Evolutionary conservation across 2,797 vertebrate genomes (phyloP), one percentile per base, ranked within the genome.

Genomic region (Hippocampus kuda): DNA sequence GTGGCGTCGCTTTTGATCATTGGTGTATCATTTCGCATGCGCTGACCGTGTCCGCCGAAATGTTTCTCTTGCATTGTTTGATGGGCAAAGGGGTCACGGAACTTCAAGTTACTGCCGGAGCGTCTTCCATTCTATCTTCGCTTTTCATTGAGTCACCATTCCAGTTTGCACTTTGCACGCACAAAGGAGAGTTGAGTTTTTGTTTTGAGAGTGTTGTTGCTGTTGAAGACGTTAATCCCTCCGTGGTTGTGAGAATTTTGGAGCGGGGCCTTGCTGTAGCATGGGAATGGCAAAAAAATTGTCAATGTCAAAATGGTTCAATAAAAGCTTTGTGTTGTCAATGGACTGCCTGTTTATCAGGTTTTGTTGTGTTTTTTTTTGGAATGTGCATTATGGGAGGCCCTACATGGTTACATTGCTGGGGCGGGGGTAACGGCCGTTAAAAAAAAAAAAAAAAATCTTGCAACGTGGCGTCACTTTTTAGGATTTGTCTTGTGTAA

Each of bases 301-400:
- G 51, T 79, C 69, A 77, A 85, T 79, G 79, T 86, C 71, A 79
- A 84, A 71, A 15, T 72, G 69, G 77, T 87, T 86, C 79, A 90
- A 89, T 85, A 87, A 87, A 91, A 27, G 67, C 68, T 73, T 68
- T 66, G 63, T 75, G 83, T 71, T 70, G 53, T 76, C 79, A 70
- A 68, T 62, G 44, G 9, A 61, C 30, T 38, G 38, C 42, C 38
- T 75, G 51, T 67, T 15, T 42, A 4, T 69, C 24, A 4, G 1
- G 26, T 34, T 62, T n/a, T 41, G 5, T 71, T n/a, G 9, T 11
- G 8, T 41, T n/a, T 30, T 30, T 61, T 34, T 34, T 2, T 34
- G 34, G 34, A 34, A 34, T 7, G 34, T 7, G 34, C 34, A 7
- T 34, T 34, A 34, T 34, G 34, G 34, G 34, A 34, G 34, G 34